phyloP scores from a whole-genome alignment of 2,113 vertebrate species.

The Jacana jacana region DNA sequence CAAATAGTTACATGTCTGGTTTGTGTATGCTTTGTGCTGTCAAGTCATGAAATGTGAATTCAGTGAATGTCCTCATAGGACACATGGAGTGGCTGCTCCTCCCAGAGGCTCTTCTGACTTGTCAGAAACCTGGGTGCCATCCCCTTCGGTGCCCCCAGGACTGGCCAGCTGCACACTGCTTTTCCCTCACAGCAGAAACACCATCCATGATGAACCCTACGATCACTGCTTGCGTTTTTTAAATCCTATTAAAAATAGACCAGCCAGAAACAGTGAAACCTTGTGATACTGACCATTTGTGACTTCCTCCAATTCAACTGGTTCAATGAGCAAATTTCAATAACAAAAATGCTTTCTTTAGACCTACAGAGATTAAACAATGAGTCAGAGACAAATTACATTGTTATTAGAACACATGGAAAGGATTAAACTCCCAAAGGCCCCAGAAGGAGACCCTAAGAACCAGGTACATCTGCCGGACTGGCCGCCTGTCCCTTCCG shows the following conservation, averaged over 20 bases:
- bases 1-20: not conserved
- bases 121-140: not conserved
- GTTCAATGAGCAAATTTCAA: not conserved
- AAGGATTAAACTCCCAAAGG: not conserved
- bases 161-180: not conserved
- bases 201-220: not conserved
- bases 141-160: not conserved
- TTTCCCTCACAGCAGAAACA: not conserved
- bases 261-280: not conserved
- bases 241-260: conserved; percentile 3
- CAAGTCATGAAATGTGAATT: not conserved
- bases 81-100: not conserved
- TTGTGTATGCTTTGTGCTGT: not conserved
- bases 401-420: not conserved
- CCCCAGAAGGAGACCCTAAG: not conserved
- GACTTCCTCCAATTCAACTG: conserved; percentile 26
- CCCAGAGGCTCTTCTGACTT: accelerated
- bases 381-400: not conserved
- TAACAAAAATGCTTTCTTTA: not conserved
- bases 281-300: not conserved
- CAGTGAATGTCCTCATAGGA: accelerated
- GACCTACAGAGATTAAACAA: not conserved
- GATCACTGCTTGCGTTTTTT: not conserved
- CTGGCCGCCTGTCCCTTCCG: accelerated
- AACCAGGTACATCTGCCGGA: not conserved